Conservation (phyloP, 2,113 vertebrate species). For the Galbula dea region DNA sequence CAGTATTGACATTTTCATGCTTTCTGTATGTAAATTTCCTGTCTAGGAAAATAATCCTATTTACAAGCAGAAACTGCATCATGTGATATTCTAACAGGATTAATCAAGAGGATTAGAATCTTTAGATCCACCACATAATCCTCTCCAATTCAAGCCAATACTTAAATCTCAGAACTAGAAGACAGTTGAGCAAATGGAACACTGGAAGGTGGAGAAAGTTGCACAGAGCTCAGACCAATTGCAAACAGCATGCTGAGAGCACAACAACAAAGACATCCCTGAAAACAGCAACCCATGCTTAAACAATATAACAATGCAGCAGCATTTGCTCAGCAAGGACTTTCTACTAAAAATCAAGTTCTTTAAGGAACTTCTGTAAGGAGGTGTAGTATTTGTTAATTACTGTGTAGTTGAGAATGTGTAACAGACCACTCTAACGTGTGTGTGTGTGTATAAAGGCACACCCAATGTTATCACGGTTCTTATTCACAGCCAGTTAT, state of each 20-base stretch:
- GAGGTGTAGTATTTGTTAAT: not conserved
- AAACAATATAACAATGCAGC: not conserved
- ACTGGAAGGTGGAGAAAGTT: not conserved
- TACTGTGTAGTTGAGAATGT: not conserved
- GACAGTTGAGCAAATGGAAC: not conserved
- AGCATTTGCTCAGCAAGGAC: not conserved
- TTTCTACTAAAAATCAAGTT: not conserved
- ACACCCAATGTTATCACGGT: not conserved
- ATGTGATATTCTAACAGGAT: conserved; percentile 31
- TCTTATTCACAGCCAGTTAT: not conserved
- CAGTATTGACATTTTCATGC: not conserved
- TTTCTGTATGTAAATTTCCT: not conserved
- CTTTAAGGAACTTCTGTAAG: not conserved
- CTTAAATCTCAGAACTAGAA: not conserved
- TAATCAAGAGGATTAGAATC: conserved; percentile 25
- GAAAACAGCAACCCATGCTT: not conserved
- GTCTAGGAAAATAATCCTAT: conserved; percentile 49
- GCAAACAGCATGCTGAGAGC: not conserved
- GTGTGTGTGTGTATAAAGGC: not conserved
- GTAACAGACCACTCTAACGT: not conserved
- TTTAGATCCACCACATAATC: conserved; percentile 1
- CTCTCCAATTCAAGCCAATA: not conserved
- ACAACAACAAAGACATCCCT: rapidly evolving
- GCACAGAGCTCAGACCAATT: not conserved
- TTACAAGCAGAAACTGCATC: conserved; percentile 35